Evolutionary conservation across 2,113 vertebrate species (phyloP).

Genomic region (Stomatorhinus ivindoensis): DNA sequence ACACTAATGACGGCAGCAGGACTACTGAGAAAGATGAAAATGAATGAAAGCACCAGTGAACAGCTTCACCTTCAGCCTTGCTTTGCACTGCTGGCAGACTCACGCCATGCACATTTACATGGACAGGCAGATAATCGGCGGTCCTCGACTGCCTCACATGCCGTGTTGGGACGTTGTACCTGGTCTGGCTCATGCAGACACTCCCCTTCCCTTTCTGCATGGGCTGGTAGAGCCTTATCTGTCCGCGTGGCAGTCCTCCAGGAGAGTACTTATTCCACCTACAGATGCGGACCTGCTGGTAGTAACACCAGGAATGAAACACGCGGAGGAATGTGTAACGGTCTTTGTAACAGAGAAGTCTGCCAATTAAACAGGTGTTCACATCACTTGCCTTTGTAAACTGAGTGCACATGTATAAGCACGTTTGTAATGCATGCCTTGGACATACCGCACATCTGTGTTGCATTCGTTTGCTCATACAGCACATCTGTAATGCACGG

Average conservation of each 20-base stretch:
- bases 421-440: not conserved
- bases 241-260: not conserved
- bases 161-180: too few relatives aligned
- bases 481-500: not conserved
- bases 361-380: not conserved
- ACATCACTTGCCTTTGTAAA: not conserved
- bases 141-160: not conserved
- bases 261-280: not conserved
- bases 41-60: not conserved
- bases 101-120: not conserved
- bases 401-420: not conserved
- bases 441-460: not conserved
- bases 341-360: not conserved
- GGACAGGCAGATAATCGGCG: not conserved
- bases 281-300: not conserved
- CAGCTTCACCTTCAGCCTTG: not conserved
- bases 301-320: not conserved
- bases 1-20: not conserved
- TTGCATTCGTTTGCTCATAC: not conserved
- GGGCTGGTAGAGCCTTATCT: not conserved
- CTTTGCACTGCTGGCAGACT: not conserved
- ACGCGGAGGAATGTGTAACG: not conserved
- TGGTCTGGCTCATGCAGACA: not conserved
- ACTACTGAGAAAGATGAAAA: not conserved
- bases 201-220: not conserved